phyloP scores from a whole-genome alignment of 2,113 vertebrate species.

The Terrapene triunguis region DNA sequence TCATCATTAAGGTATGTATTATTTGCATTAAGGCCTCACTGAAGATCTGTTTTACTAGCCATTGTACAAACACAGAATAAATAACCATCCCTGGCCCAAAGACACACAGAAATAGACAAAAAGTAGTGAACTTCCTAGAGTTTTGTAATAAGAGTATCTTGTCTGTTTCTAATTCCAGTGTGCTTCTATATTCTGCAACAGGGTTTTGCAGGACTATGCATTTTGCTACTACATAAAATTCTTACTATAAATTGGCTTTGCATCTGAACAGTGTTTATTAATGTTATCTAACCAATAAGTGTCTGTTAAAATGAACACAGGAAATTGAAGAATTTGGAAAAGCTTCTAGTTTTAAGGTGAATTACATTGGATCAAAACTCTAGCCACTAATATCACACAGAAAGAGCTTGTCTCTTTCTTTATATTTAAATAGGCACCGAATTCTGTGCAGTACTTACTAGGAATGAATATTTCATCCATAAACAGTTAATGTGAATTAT shows the following conservation, averaged over 20 bases:
- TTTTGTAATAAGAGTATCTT: not conserved
- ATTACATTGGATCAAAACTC: not conserved
- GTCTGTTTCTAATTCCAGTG: not conserved
- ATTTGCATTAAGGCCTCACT: not conserved
- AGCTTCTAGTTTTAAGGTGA: not conserved
- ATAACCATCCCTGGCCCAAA: not conserved
- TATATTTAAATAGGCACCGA: not conserved
- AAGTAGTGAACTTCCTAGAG: not conserved
- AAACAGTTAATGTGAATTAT: not conserved
- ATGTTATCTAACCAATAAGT: not conserved
- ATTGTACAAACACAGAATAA: no score
- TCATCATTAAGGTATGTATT: not conserved
- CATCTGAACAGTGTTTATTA: not conserved
- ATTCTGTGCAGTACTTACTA: not conserved
- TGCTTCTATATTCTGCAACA: not conserved
- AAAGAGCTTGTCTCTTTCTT: not conserved
- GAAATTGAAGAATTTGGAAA: not conserved
- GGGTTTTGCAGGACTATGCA: not conserved
- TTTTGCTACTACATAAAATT: not conserved
- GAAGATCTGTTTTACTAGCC: not conserved
- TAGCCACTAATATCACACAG: not conserved
- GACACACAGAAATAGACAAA: not conserved
- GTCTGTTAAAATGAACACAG: not conserved
- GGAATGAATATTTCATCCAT: not conserved
- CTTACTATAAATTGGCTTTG: not conserved